phyloP scores from a whole-genome alignment of 2,888 invertebrate genomes.

The Megalurothrips usitatus region DNA sequence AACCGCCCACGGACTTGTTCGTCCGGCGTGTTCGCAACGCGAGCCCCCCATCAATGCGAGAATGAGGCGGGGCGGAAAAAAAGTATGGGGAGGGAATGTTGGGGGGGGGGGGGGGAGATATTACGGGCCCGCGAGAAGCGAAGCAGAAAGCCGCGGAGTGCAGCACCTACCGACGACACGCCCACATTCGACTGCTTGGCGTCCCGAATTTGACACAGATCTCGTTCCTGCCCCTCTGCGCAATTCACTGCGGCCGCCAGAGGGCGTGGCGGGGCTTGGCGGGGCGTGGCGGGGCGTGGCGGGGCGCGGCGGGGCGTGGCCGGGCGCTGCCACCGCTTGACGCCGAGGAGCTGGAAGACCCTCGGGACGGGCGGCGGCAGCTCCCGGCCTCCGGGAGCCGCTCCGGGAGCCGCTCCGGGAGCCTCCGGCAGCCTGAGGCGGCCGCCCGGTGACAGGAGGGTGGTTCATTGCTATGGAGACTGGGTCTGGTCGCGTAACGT shows the following conservation, averaged over 20 bases:
- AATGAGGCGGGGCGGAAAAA: neutral
- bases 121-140: neutral
- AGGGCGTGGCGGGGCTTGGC: no score
- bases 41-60: neutral
- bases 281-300: no score
- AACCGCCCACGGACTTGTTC: neutral
- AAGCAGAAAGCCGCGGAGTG: neutral
- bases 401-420: no score
- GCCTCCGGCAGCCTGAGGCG: neutral
- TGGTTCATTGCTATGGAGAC: slow-evolving; percentile 17
- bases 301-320: no score
- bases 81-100: neutral
- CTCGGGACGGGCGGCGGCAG: neutral
- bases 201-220: no score
- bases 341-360: no score
- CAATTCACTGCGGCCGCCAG: neutral
- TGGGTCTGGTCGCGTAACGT: neutral
- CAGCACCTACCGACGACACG: neutral
- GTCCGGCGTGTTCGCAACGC: neutral
- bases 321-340: no score
- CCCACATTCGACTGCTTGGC: neutral
- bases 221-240: neutral
- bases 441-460: slow-evolving; percentile 1
- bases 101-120: no score
- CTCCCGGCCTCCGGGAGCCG: no score